Conservation (phyloP, 2,888 invertebrate genomes). For the Leptura quadrifasciata region DNA sequence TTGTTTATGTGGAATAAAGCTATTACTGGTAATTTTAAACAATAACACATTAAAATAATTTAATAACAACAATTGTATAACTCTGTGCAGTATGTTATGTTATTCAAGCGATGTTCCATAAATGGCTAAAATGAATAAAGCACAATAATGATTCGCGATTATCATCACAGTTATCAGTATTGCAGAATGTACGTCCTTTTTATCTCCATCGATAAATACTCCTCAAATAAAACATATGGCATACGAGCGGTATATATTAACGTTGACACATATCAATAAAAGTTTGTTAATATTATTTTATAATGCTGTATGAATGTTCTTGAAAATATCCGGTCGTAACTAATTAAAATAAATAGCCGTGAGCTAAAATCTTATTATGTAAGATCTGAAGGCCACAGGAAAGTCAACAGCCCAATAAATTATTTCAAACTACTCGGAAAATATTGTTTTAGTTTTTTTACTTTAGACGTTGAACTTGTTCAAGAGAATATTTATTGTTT, state of each 20-base stretch:
- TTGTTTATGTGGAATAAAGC: neutral
- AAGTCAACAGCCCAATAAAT: conserved; percentile 51
- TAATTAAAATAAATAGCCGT: conserved; percentile 48
- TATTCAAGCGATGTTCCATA: neutral
- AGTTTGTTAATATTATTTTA: neutral
- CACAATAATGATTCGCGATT: neutral
- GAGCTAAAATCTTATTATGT: conserved; percentile 52
- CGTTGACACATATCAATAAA: conserved; percentile 13
- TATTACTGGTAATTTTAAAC: conserved; percentile 17
- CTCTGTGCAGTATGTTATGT: conserved; percentile 1
- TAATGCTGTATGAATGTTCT: conserved; percentile 37
- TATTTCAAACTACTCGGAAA: conserved; percentile 36
- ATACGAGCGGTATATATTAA: neutral
- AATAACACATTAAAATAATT: conserved; percentile 42
- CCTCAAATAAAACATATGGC: conserved; percentile 9
- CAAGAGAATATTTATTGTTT: neutral
- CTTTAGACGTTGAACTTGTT: neutral
- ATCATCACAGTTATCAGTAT: neutral
- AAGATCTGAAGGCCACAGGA: conserved; percentile 44
- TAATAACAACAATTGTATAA: conserved; percentile 28
- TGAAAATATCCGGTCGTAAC: conserved; percentile 52
- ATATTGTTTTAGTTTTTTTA: conserved; percentile 23
- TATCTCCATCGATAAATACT: neutral
- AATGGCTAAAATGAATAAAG: neutral
- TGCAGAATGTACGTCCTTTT: neutral